These are phyloP conservation scores for Lampris incognitus DNA, from an alignment of 2,113 vertebrate genomes.

Conservation along the genomic window DNA sequence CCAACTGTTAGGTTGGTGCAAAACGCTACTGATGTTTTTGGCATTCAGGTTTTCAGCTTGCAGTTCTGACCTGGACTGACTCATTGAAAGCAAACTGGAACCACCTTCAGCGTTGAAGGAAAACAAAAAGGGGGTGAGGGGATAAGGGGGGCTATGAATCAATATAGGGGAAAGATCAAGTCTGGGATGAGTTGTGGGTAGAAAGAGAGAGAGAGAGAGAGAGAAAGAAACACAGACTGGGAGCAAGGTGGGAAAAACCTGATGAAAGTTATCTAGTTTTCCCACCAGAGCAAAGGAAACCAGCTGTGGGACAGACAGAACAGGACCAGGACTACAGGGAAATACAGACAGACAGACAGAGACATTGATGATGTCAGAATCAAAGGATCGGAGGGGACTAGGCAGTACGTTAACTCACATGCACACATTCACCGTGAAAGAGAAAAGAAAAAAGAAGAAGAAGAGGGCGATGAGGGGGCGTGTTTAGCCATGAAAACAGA, in stretches of 20 bases:
- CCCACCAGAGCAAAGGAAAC: not conserved
- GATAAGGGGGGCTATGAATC: slow-evolving; percentile 44
- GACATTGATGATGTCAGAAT: not conserved
- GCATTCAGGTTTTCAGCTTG: not conserved
- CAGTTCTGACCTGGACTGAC: not conserved
- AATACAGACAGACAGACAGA: not conserved
- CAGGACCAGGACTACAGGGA: not conserved
- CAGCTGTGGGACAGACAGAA: not conserved
- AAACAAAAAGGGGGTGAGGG: slow-evolving; percentile 43
- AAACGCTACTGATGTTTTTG: not conserved
- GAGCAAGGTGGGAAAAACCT: no score
- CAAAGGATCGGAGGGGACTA: no score
- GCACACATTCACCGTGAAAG: no score
- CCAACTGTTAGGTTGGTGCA: slow-evolving; percentile 18
- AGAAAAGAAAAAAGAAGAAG: no score
- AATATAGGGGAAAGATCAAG: slow-evolving; percentile 17
- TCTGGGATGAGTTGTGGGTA: not conserved
- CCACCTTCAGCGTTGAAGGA: slow-evolving; percentile 30
- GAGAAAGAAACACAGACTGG: not conserved
- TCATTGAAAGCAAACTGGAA: slow-evolving; percentile 57
- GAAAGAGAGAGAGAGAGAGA: not conserved
- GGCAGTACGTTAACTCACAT: no score
- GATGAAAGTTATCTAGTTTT: no score
- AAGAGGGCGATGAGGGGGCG: no score
- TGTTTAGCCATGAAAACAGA: not conserved